phyloP scores from a whole-genome alignment of 2,797 vertebrate genomes.

The Psittacula derbiana region DNA sequence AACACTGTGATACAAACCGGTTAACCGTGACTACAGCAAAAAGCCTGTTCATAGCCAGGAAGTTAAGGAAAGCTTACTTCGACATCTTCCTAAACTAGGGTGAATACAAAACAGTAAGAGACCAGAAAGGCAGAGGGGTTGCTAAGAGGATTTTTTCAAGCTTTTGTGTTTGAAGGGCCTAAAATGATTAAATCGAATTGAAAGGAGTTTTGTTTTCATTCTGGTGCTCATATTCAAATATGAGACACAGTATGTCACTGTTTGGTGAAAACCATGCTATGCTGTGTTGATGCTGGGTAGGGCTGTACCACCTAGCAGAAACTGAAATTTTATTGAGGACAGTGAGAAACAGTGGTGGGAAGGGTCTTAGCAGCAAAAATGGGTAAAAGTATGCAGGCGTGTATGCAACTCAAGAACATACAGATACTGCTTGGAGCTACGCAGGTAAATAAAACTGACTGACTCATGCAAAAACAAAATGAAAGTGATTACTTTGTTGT shows the following conservation, averaged over 20 bases:
- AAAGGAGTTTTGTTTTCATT: not conserved
- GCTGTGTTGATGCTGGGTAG: not conserved
- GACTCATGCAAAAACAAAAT: not conserved
- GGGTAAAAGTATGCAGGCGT: not conserved
- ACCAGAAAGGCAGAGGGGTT: not conserved
- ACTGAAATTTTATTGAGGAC: not conserved
- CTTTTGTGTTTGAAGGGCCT: not conserved
- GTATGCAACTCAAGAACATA: not conserved
- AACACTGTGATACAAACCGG: not conserved
- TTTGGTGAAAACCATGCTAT: not conserved
- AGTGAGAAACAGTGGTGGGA: not conserved
- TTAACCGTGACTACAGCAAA: not conserved
- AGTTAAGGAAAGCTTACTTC: not conserved
- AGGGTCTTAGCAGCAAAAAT: not conserved
- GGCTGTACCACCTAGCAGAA: not conserved
- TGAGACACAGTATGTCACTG: not conserved
- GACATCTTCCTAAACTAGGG: not conserved
- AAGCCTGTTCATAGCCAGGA: not conserved
- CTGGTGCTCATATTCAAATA: not conserved
- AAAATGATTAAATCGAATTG: not conserved
- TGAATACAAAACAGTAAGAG: not conserved
- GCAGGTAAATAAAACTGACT: not conserved
- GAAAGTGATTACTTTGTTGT: not conserved
- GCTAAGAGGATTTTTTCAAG: not conserved
- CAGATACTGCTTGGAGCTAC: not conserved